These are phyloP conservation scores for Zaprionus obscuricornis DNA, from an alignment of 2,888 invertebrate species.

Conservation along the genomic window DNA sequence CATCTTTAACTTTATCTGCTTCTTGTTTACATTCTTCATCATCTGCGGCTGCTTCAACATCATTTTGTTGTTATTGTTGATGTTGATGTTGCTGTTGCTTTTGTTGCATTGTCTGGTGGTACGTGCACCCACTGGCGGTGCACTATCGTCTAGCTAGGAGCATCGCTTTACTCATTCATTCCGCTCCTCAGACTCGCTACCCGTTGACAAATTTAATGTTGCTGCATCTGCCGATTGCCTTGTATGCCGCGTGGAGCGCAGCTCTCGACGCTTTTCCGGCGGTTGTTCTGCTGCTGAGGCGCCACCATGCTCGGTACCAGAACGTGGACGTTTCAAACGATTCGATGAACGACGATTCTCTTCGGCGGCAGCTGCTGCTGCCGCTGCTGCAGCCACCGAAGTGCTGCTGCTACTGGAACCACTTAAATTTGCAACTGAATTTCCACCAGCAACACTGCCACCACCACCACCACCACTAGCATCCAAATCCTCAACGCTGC, in stretches of 20 bases:
- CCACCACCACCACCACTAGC: slow-evolving; percentile 27
- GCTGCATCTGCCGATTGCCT: slow-evolving; percentile 75
- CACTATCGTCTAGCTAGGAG: slow-evolving; percentile 33
- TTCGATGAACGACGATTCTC: slow-evolving; percentile 83
- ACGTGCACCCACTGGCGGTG: slow-evolving; percentile 3
- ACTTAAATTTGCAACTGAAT: slow-evolving; percentile 42
- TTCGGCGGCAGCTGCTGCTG: slow-evolving; percentile 51
- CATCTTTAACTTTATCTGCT: slow-evolving; percentile 16
- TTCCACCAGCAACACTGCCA: no score
- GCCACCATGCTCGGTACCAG: slow-evolving; percentile 82
- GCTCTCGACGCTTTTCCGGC: slow-evolving; percentile 84
- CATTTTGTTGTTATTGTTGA: no score
- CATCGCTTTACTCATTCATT: slow-evolving; percentile 73
- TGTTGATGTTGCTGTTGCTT: no score
- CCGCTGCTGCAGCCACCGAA: slow-evolving; percentile 47
- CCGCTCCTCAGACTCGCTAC: slow-evolving; percentile 73
- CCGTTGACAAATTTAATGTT: slow-evolving; percentile 77
- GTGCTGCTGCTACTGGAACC: slow-evolving; percentile 34
- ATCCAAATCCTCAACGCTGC: slow-evolving; percentile 62
- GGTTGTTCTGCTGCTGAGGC: slow-evolving; percentile 64
- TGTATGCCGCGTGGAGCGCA: slow-evolving; percentile 87
- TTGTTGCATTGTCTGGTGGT: no score
- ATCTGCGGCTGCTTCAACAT: no score
- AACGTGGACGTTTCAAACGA: slow-evolving; percentile 84
- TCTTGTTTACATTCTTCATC: no score